These are phyloP conservation scores for Coecobrya sp. DNA, from an alignment of 2,888 invertebrate species.

Conservation along the genomic window DNA sequence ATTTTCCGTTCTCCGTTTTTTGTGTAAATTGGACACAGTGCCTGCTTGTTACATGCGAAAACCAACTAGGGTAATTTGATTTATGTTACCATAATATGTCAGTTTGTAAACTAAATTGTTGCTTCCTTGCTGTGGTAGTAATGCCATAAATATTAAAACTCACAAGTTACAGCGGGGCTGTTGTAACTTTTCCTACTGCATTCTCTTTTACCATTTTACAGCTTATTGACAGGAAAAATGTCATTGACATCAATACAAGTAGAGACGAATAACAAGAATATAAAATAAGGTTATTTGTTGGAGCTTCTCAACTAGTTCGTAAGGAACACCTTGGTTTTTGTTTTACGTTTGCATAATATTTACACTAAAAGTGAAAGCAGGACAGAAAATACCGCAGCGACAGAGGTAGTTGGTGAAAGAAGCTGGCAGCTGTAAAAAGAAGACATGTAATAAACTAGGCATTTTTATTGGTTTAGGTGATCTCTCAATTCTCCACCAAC, in stretches of 20 bases:
- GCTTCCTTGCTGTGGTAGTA: too few species aligned
- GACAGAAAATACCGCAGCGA: background rate
- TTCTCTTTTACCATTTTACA: too few species aligned
- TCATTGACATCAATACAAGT: background rate
- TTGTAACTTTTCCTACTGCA: too few species aligned
- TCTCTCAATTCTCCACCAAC: background rate
- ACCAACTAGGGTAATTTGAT: too few species aligned
- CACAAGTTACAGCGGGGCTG: too few species aligned
- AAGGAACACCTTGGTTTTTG: background rate
- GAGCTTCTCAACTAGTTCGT: background rate
- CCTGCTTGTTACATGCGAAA: too few species aligned
- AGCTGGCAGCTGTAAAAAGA: conserved; percentile 10
- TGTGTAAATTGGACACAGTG: too few species aligned
- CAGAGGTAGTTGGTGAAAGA: background rate
- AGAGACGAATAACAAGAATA: background rate
- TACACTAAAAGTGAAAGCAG: background rate
- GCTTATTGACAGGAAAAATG: background rate
- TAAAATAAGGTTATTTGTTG: background rate
- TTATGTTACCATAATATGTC: too few species aligned
- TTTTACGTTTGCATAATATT: background rate
- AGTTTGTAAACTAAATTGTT: too few species aligned
- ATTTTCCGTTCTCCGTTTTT: too few species aligned
- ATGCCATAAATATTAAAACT: too few species aligned
- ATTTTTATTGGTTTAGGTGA: conserved; percentile 36
- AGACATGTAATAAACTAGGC: conserved; percentile 24